These are phyloP conservation scores for Macropus fuliginosus DNA, from an alignment of 2,797 vertebrate species.

Conservation along the genomic window DNA sequence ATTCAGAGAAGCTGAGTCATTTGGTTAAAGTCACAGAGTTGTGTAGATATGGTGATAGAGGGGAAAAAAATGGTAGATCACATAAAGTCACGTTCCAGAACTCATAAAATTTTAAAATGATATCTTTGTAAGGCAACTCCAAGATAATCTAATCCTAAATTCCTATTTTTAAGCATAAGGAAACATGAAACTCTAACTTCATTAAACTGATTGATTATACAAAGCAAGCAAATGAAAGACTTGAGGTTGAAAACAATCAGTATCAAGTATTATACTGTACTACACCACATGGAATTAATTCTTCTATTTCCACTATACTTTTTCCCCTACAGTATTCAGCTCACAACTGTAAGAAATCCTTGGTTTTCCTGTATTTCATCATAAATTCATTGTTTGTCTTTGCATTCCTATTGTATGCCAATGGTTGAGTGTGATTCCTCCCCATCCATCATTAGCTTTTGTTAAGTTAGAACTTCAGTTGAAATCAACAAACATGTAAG, in stretches of 20 bases:
- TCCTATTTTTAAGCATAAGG: not conserved
- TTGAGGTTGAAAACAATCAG: not conserved
- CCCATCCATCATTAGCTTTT: not conserved
- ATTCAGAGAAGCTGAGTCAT: not conserved
- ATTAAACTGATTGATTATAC: not conserved
- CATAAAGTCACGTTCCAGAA: not conserved
- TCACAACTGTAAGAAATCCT: not conserved
- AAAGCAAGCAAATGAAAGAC: not conserved
- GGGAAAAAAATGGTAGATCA: not conserved
- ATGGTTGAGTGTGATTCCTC: not conserved
- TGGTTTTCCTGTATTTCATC: not conserved
- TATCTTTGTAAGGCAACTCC: not conserved
- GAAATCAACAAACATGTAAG: not conserved
- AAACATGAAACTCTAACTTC: not conserved
- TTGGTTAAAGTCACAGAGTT: not conserved
- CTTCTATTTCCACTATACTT: not conserved
- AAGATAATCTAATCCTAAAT: not conserved
- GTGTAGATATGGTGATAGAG: not conserved
- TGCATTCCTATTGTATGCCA: not conserved
- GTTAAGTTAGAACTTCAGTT: not conserved
- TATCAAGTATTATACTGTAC: not conserved
- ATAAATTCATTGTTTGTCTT: not conserved
- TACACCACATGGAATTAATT: not conserved
- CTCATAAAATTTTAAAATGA: not conserved
- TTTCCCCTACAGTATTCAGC: not conserved